Base-by-base conservation (phyloP, 2,888 invertebrate genomes). In the Hypselothyrea guttata region DNA sequence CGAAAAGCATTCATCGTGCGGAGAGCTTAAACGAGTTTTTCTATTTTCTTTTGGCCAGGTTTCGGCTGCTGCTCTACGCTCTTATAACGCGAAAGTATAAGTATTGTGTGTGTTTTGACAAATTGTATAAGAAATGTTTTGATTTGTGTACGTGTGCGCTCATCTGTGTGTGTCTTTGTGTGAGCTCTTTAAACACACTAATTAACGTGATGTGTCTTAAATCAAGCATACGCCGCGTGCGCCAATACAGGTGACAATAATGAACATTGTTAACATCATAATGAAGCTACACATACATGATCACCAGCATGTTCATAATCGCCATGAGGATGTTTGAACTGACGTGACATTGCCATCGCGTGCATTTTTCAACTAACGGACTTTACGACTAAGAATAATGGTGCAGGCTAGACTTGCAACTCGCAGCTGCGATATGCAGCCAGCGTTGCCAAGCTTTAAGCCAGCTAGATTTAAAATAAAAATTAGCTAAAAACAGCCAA, bases 81-180 rank as follows among this genome's bases (percentile, higher is more conserved):
- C 78, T 78, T 78, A 78, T 78, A 78, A 60, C 68, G 60, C 78
- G 84, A 81, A 84, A 79, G 84, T 83, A 79, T 79, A 85, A 79
- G 78, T 83, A 76, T n/a, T n/a, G 22, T 22, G 22, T 67, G 64
- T 75, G 81, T 79, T 79, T 76, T 85, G 78, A 79, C 85, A 79
- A 83, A 85, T 85, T 72, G 76, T 78, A 79, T 75, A 77, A 72
- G 79, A 69, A 70, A 58, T 63, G 75, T 54, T 67, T 46, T 64
- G 69, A 63, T 78, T 59, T 71, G 75, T 57, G 58, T 72, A 68
- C 55, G 51, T 12, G 54, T 22, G 22, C 22, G 5, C 5, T 5
- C 5, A 2, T 22, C 22, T 22, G 3, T 22, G 22, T 22, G 4
- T 1, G 9, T 4, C 51, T 64, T 38, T 67, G 69, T 82, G 75